A percentile compares a stretch with the other conserved stretches of the same genome.
Conservation (phyloP, 1,140 invertebrate genomes). For the Lamellibrachia luymesi region DNA sequence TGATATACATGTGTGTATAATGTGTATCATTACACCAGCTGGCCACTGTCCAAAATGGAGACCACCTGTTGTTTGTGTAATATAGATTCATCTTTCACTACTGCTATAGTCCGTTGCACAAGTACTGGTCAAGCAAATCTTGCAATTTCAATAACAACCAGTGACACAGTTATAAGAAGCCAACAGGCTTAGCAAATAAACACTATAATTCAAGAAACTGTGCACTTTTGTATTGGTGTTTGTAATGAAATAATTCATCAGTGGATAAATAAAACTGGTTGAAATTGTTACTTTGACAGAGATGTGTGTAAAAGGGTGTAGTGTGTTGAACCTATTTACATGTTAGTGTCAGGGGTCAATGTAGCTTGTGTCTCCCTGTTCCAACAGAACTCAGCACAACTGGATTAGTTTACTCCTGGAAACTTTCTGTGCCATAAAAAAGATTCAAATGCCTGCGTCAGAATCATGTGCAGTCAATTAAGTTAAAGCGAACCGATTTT, state of each 20-base stretch:
- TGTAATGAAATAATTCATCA: neutral
- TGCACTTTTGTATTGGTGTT: neutral
- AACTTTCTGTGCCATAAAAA: neutral
- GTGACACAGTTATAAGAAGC: neutral
- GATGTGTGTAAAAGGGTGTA: neutral
- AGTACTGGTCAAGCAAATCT: neutral
- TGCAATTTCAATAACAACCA: neutral
- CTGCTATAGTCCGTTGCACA: neutral
- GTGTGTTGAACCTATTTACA: neutral
- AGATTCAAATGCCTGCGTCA: neutral
- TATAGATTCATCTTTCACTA: neutral
- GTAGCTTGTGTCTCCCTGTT: neutral
- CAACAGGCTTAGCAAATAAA: neutral
- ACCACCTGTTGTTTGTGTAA: slow-evolving; percentile 4
- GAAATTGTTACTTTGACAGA: neutral
- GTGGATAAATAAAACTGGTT: neutral
- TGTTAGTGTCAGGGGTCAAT: neutral
- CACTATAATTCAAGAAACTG: neutral
- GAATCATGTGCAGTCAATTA: neutral
- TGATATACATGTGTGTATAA: neutral
- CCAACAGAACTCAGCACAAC: neutral
- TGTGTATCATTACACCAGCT: neutral
- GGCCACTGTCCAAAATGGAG: neutral
- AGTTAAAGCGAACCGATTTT: neutral
- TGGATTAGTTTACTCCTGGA: neutral